Conservation (phyloP, 2,113 vertebrate genomes). For the Chloropsis cyanopogon region DNA sequence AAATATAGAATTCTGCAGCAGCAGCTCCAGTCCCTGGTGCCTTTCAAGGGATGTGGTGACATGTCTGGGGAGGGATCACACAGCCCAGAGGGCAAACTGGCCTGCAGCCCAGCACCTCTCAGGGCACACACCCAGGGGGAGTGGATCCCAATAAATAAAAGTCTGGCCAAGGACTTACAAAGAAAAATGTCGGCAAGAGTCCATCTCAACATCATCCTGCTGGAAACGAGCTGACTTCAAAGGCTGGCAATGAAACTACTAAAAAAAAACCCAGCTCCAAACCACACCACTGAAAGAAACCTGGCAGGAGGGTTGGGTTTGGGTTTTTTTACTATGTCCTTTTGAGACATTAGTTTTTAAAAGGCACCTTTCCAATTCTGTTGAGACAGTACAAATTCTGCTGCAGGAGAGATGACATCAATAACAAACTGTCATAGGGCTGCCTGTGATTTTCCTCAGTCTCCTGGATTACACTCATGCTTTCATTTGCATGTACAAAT, state of each 20-base stretch:
- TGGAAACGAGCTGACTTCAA: background rate
- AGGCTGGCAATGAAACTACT: background rate
- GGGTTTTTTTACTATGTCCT: background rate
- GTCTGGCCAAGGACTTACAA: background rate
- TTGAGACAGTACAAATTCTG: background rate
- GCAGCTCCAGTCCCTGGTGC: background rate
- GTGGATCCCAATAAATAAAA: background rate
- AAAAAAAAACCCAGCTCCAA: background rate
- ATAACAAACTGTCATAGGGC: background rate
- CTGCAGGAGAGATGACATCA: background rate
- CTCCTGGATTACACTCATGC: background rate
- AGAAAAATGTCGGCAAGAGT: background rate
- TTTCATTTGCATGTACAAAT: background rate
- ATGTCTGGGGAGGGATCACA: background rate
- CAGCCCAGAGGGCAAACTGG: background rate
- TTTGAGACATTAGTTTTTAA: background rate
- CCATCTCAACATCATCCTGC: background rate
- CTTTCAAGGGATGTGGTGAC: background rate
- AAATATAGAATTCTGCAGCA: conserved; percentile 20
- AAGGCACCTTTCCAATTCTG: conserved; percentile 7
- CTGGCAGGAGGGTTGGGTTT: background rate
- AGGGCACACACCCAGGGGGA: background rate
- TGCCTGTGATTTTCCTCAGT: background rate
- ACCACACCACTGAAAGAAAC: background rate
- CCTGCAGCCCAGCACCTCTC: background rate